Conservation (phyloP, 2,888 invertebrate species). For the Orthosia gothica region DNA sequence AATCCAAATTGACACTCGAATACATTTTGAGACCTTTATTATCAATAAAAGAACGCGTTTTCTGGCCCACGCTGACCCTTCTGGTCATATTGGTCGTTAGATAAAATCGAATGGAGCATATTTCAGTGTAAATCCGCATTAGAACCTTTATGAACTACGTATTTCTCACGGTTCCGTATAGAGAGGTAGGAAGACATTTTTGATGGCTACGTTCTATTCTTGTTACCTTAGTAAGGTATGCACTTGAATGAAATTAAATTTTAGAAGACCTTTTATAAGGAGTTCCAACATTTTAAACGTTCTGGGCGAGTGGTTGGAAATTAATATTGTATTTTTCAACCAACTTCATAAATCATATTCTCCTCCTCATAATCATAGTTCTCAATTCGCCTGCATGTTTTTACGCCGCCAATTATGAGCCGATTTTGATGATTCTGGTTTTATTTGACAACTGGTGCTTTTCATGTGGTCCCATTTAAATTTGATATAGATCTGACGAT, state of each 20-base stretch:
- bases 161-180: conserved; percentile 10
- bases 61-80: conserved; percentile 43
- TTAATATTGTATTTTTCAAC: background rate
- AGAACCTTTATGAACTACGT: conserved; percentile 44
- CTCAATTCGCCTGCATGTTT: no score
- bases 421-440: no score
- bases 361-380: no score
- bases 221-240: background rate
- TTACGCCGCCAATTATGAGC: no score
- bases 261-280: conserved; percentile 2
- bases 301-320: background rate
- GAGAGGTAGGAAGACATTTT: background rate
- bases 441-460: no score
- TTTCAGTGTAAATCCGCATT: conserved; percentile 57
- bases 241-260: background rate
- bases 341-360: no score
- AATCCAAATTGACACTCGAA: conserved; percentile 41
- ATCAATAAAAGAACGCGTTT: conserved; percentile 44
- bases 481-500: no score
- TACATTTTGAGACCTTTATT: conserved; percentile 36
- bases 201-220: conserved; percentile 20
- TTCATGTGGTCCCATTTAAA: no score
- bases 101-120: conserved; percentile 59
- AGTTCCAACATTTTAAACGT: conserved; percentile 4
- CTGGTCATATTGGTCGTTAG: conserved; percentile 53